Percentiles rank a stretch among this genome's conserved stretches.
Evolutionary conservation across 2,113 vertebrate species (phyloP).

Genomic region (Peucedramus taeniatus): DNA sequence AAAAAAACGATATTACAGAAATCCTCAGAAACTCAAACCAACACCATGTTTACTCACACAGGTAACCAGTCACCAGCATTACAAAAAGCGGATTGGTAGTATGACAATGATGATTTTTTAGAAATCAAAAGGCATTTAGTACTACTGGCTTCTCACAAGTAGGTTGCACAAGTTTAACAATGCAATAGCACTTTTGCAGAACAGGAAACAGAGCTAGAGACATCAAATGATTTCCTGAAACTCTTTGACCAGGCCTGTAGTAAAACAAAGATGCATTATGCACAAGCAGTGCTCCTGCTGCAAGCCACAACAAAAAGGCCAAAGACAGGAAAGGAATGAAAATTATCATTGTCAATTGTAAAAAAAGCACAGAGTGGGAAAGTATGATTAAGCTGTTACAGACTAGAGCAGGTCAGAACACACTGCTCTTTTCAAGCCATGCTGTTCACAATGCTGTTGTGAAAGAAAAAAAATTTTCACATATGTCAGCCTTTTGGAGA

Average conservation of each 20-base stretch:
- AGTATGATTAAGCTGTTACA: not conserved
- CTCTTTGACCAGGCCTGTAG: not conserved
- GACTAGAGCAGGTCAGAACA: not conserved
- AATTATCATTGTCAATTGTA: not conserved
- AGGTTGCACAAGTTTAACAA: not conserved
- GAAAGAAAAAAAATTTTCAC: not conserved
- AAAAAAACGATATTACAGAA: not conserved
- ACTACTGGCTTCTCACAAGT: not conserved
- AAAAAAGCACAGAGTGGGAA: not conserved
- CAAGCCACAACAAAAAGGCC: not conserved
- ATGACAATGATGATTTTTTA: not conserved
- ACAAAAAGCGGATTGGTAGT: not conserved
- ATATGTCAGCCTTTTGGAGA: not conserved
- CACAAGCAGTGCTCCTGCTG: not conserved
- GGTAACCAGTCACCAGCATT: not conserved
- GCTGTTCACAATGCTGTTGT: not conserved
- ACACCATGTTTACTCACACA: not conserved
- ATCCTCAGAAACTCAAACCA: not conserved
- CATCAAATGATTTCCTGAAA: not conserved
- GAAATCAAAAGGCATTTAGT: not conserved
- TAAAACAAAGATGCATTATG: not conserved
- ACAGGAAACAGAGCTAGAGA: not conserved
- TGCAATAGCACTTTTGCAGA: not conserved
- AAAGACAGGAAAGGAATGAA: not conserved
- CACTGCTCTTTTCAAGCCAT: not conserved